Evolutionary conservation across 2,888 invertebrate species (phyloP), one percentile per base, ranked within the genome.

Genomic region (Spilosoma lubricipeda): DNA sequence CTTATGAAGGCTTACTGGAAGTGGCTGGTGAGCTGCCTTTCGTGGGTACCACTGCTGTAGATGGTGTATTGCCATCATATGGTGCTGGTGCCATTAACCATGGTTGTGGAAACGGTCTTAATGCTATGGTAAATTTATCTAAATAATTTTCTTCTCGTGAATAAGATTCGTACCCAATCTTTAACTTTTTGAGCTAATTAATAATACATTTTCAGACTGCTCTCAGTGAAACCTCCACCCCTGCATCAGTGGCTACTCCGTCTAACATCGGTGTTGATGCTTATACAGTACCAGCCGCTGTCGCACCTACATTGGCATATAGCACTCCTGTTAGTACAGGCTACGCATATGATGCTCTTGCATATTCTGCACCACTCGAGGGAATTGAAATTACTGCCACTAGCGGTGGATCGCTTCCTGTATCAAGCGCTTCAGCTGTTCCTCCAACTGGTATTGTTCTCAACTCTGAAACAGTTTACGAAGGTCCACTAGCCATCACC

Each of bases 11-110:
- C 68, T 11, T 73, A 70, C 42, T 85, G 27, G 45, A 76, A 30
- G 82, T 79, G 0, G 79, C 77, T 66, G 92, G 92, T 66, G 86
- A 88, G 64, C 77, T 92, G 45, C 92, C 90, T 3, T 90, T 91
- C 83, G 74, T 90, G 4, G 89, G 90, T 36, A 81, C 87, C 8
- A 85, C 85, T 3, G 84, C 72, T 48, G 39, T 88, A 59, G 86
- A 86, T 65, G 89, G 88, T 3, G 75, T 81, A 8, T 72, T 88
- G 33, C 83, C 87, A 20, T 82, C 84, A 33, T 71, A 74, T 39
- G 88, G 89, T 18, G 72, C 81, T 73, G 89, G 89, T 2, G 81
- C 80, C 11, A 79, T 89, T 48, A 80, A 84, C n/a, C 86, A 88
- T 67, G 84, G 84, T 23, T 87, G 89, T 64, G 89, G 89, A 20